These are phyloP conservation scores for Balearica regulorum DNA, from an alignment of 2,797 vertebrate species.

Conservation along the genomic window DNA sequence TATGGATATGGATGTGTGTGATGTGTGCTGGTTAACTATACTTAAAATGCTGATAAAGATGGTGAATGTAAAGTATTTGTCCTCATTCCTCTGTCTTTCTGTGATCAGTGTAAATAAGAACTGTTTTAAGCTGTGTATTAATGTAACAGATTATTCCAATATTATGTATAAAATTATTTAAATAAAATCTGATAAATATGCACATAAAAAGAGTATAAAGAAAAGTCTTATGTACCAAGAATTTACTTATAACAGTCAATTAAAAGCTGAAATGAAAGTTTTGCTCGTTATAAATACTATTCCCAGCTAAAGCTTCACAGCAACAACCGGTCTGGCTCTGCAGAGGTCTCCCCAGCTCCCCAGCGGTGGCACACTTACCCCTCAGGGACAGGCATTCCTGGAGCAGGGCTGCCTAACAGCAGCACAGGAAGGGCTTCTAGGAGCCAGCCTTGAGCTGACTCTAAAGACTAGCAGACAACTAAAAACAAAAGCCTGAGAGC, in stretches of 20 bases:
- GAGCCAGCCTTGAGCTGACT: not conserved
- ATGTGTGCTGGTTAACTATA: not conserved
- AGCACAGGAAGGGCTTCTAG: not conserved
- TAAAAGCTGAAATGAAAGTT: not conserved
- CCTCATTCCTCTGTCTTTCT: constrained; percentile 77
- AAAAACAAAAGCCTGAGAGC: not conserved
- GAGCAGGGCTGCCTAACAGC: not conserved
- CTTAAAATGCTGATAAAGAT: constrained; percentile 30
- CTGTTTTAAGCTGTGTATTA: constrained; percentile 60
- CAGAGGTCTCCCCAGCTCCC: too few relatives aligned
- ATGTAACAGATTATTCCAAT: constrained; percentile 62
- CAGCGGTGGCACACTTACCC: fast-evolving
- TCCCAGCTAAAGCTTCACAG: not conserved
- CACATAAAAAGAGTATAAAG: constrained; percentile 77
- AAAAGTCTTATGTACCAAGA: constrained; percentile 77
- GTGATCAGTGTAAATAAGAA: constrained; percentile 84
- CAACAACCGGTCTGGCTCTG: not conserved
- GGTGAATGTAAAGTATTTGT: constrained; percentile 83
- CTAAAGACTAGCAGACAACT: not conserved
- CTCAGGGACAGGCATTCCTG: not conserved
- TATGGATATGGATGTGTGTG: constrained; percentile 23
- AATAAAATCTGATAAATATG: constrained; percentile 79
- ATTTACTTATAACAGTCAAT: constrained; percentile 2
- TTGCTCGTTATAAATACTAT: not conserved
- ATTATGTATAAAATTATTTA: constrained; percentile 81